These are phyloP conservation scores for Muraenolepis orangiensis DNA, from an alignment of 2,797 vertebrate genomes.

Conservation along the genomic window DNA sequence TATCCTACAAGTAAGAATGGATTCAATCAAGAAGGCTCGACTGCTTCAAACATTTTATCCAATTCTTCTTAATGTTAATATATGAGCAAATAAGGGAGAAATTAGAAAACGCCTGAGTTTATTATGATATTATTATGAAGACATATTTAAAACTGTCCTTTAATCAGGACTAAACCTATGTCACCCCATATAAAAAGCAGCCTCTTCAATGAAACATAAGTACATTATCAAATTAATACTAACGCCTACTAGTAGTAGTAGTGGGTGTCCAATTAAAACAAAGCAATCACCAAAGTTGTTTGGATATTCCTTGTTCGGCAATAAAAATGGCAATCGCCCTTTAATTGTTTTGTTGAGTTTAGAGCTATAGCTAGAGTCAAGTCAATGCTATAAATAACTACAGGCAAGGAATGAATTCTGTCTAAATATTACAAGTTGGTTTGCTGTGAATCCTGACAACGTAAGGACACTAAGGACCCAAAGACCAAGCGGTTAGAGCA, in stretches of 20 bases:
- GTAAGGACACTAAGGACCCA: not conserved
- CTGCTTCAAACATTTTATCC: not conserved
- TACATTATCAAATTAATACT: not conserved
- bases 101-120: not conserved
- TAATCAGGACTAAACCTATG: not conserved
- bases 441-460: not conserved
- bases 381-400: not conserved
- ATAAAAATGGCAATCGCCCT: not conserved
- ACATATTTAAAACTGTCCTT: not conserved
- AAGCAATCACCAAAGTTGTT: not conserved
- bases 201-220: not conserved
- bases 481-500: no score
- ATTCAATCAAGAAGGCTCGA: not conserved
- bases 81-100: not conserved
- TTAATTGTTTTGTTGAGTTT: not conserved
- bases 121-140: not conserved
- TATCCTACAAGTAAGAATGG: not conserved
- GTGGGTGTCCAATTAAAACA: not conserved
- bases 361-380: not conserved
- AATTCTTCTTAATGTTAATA: not conserved
- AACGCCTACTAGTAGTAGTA: not conserved
- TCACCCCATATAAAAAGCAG: not conserved
- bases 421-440: not conserved
- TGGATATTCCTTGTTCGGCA: not conserved
- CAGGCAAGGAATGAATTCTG: not conserved